Conservation (phyloP, 1,140 invertebrate species). For the Pseudoatta argentina region DNA sequence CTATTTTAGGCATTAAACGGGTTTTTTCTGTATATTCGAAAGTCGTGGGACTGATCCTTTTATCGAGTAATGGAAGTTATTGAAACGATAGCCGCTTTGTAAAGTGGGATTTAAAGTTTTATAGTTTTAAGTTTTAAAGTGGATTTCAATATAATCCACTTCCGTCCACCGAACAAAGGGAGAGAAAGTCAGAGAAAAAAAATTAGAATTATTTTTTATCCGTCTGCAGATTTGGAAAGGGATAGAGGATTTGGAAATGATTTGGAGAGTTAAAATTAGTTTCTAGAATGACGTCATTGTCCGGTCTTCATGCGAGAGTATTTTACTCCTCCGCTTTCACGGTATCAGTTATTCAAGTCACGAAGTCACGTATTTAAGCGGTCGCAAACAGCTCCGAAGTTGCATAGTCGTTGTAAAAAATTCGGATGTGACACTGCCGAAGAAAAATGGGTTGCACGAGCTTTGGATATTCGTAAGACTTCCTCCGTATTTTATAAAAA, state of each 20-base stretch:
- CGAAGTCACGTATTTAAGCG: slow-evolving; percentile 60
- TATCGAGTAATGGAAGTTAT: background rate
- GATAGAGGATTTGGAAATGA: background rate
- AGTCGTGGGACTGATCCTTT: background rate
- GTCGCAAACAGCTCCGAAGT: slow-evolving; percentile 39
- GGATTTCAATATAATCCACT: slow-evolving; percentile 50
- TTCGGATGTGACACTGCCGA: background rate
- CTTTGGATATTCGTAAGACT: slow-evolving; percentile 4
- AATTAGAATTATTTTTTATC: slow-evolving; percentile 50
- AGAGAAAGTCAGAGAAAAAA: slow-evolving; percentile 9
- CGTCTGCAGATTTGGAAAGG: background rate
- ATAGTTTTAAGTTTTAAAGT: slow-evolving; percentile 25
- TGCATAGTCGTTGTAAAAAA: slow-evolving; percentile 45
- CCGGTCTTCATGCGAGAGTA: slow-evolving; percentile 8
- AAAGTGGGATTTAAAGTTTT: slow-evolving; percentile 33
- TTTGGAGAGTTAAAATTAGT: slow-evolving; percentile 62
- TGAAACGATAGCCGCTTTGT: background rate
- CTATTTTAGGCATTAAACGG: too few species aligned
- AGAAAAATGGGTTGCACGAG: slow-evolving; percentile 43
- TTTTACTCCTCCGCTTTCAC: slow-evolving; percentile 28
- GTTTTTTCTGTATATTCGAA: background rate
- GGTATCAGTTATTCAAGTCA: slow-evolving; percentile 54
- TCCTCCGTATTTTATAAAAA: slow-evolving; percentile 20
- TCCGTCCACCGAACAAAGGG: background rate
- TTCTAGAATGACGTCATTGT: background rate